These are phyloP conservation scores for Euclidia mi DNA, from an alignment of 2,888 invertebrate genomes.

Conservation along the genomic window DNA sequence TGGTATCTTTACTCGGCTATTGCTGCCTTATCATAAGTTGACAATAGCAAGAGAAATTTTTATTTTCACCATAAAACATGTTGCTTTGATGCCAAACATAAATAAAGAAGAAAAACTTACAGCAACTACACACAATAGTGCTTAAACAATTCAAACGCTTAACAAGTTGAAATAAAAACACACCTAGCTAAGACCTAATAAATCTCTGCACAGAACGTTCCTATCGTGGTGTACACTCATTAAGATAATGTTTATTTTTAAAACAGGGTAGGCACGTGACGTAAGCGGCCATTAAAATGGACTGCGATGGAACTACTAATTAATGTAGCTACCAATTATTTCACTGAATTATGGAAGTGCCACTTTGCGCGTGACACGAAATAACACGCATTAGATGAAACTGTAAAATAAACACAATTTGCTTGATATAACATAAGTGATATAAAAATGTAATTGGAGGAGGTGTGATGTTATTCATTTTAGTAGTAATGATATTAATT, in stretches of 20 bases:
- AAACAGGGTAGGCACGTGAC: slow-evolving; percentile 54
- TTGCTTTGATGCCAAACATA: too few relatives aligned
- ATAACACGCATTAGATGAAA: slow-evolving; percentile 36
- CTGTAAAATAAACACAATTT: slow-evolving; percentile 23
- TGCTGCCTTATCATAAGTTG: too few relatives aligned
- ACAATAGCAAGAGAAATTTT: too few relatives aligned
- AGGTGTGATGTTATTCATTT: too few relatives aligned
- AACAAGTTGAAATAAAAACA: slow-evolving; percentile 27
- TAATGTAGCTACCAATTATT: slow-evolving; percentile 75
- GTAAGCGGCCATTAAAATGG: slow-evolving; percentile 50
- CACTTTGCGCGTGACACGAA: slow-evolving; percentile 72
- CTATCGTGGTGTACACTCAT: slow-evolving; percentile 70
- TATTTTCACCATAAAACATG: too few relatives aligned
- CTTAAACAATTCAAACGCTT: slow-evolving; percentile 9
- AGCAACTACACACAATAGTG: too few relatives aligned
- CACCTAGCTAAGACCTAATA: slow-evolving; percentile 34
- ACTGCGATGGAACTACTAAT: slow-evolving; percentile 63
- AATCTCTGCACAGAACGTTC: slow-evolving; percentile 32
- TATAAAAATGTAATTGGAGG: too few relatives aligned
- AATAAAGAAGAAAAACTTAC: too few relatives aligned
- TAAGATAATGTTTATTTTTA: slow-evolving; percentile 72
- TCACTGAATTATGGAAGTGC: slow-evolving; percentile 78
- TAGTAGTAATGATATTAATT: too few relatives aligned
- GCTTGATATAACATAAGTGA: neutral
- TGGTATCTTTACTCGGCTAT: too few relatives aligned